These are phyloP conservation scores for Chionodraco myersi DNA, from an alignment of 2,113 vertebrate genomes.

Conservation along the genomic window DNA sequence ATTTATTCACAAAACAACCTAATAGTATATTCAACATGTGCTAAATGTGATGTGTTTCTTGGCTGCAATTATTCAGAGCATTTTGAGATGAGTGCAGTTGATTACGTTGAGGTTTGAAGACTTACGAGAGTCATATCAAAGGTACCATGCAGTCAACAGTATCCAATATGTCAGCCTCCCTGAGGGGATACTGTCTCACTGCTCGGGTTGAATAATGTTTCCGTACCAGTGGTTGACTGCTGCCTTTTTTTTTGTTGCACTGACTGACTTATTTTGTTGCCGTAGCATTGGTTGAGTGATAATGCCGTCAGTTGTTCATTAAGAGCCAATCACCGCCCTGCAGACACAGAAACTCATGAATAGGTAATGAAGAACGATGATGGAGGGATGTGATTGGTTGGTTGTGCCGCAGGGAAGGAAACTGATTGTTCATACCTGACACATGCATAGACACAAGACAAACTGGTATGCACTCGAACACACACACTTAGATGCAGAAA, in stretches of 20 bases:
- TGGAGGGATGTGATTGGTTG: conserved; percentile 72
- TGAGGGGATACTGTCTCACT: conserved; percentile 54
- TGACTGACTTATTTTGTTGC: conserved; percentile 74
- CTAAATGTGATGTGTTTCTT: conserved; percentile 33
- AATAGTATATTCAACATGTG: conserved; percentile 44
- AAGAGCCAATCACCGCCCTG: conserved; percentile 76
- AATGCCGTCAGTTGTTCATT: conserved; percentile 77
- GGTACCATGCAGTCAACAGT: conserved; percentile 49
- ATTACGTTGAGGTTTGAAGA: conserved; percentile 51
- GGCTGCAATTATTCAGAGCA: conserved; percentile 58
- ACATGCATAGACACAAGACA: conserved; percentile 24
- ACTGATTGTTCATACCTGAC: conserved; percentile 65
- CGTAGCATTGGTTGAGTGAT: conserved; percentile 72
- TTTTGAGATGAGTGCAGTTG: conserved; percentile 59
- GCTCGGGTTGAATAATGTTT: conserved; percentile 71
- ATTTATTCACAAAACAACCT: conserved; percentile 67
- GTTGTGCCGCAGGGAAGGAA: conserved; percentile 63
- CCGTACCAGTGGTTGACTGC: conserved; percentile 52
- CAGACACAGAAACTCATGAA: conserved; percentile 82
- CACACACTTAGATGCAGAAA: not conserved
- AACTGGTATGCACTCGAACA: not conserved
- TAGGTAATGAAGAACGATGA: conserved; percentile 77
- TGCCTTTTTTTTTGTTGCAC: conserved; percentile 62
- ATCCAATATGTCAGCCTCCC: conserved; percentile 69
- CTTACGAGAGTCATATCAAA: conserved; percentile 58